Base-by-base conservation (phyloP, 2,797 vertebrate species). In the Poecilia wingei region DNA sequence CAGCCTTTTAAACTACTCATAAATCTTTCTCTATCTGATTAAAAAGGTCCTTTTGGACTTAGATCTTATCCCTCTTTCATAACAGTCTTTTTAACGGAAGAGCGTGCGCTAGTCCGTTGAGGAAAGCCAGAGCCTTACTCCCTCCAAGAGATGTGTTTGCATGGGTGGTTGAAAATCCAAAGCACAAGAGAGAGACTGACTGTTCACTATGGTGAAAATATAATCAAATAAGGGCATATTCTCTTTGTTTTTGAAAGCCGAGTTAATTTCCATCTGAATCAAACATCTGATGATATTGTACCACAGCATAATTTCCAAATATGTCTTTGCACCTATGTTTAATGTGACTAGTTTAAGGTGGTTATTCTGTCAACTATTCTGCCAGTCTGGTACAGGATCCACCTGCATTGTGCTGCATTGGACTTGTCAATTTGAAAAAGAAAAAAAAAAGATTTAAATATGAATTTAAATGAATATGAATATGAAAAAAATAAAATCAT, bases 121-220 rank as follows among this genome's bases (percentile, higher is more conserved):
- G 41, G 28, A 72, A 72, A 31, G 45, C 28, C 45, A 16, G n/a
- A 20, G 33, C 14, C 70, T 22, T 28, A 8, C 43, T 28, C 28
- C 13, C 70, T 72, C 14, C 45, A 31, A 33, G 45, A 72, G n/a
- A 72, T 41, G 69, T 47, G 70, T 72, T 72, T 72, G 43, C 70
- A 47, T 47, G 28, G 25, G n/a, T 7, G 70, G 45, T 47, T 31
- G 70, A 47, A 47, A 46, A 46, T 47, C 28, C 70, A 72, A 72
- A 47, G 43, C 70, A 47, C 45, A 72, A 71, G 45, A 47, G 69
- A 28, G 43, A 72, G 6, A 31, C 45, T 72, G 14, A 43, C n/a
- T 72, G 70, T 31, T 39, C 18, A 31, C 25, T 72, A 4, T 46
- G 45, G n/a, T 31, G 45, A 72, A 8, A 70, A 70, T 45, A 45